Evolutionary conservation across 2,888 invertebrate species (phyloP).

Genomic region (Mimumesa dahlbomi): DNA sequence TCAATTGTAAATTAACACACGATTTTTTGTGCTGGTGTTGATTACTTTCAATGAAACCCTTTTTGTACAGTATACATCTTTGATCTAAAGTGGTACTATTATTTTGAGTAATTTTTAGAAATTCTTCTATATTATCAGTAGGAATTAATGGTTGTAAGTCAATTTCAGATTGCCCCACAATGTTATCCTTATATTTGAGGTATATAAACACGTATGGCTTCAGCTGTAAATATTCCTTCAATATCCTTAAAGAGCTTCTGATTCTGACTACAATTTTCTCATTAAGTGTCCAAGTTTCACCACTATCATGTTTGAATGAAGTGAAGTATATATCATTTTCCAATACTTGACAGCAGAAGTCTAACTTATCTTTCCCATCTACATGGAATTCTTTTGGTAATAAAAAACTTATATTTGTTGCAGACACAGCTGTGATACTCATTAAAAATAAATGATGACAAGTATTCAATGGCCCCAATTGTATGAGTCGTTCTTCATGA

Average conservation of each 20-base stretch:
- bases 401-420: slow-evolving; percentile 83
- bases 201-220: slow-evolving; percentile 81
- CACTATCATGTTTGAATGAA: slow-evolving; percentile 69
- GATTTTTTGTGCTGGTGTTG: slow-evolving; percentile 73
- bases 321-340: slow-evolving; percentile 75
- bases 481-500: slow-evolving; percentile 74
- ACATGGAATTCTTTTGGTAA: slow-evolving; percentile 58
- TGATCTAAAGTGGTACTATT: slow-evolving; percentile 78
- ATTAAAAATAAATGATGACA: slow-evolving; percentile 81
- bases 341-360: slow-evolving; percentile 73
- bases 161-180: slow-evolving; percentile 80
- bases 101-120: slow-evolving; percentile 79
- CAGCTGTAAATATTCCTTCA: slow-evolving; percentile 81
- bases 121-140: slow-evolving; percentile 78
- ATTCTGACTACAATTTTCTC: slow-evolving; percentile 82
- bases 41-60: slow-evolving; percentile 35
- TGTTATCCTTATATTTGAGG: slow-evolving; percentile 78
- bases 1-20: slow-evolving; percentile 82
- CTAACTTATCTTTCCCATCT: slow-evolving; percentile 57
- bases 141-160: slow-evolving; percentile 82
- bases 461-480: slow-evolving; percentile 73
- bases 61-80: slow-evolving; percentile 67
- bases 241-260: slow-evolving; percentile 77
- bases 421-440: slow-evolving; percentile 82
- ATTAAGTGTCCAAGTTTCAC: slow-evolving; percentile 76